Evolutionary conservation across 2,797 vertebrate species (phyloP).

Genomic region (Decapterus maruadsi): DNA sequence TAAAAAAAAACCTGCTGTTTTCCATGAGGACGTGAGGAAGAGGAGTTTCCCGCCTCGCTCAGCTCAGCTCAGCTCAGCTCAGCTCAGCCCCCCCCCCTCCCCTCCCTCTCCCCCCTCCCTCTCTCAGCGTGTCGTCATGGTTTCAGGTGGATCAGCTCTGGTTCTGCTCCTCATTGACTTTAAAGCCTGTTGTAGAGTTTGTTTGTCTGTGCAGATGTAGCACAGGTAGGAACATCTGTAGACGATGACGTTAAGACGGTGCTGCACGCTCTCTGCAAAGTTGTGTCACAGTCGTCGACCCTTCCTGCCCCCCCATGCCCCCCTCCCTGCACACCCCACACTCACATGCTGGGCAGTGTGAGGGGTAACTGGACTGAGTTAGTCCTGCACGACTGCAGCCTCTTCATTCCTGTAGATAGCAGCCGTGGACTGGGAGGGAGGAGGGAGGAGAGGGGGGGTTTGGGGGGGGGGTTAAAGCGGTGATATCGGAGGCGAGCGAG

Average conservation of each 20-base stretch:
- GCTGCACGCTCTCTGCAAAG: not conserved
- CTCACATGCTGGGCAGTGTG: constrained; percentile 35
- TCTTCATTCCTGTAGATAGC: not conserved
- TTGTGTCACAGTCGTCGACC: not conserved
- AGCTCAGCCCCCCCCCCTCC: not conserved
- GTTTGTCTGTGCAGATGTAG: not conserved
- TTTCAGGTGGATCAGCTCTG: constrained; percentile 60
- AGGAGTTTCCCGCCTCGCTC: not conserved
- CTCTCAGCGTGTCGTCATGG: constrained; percentile 28
- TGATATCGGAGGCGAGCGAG: constrained; percentile 6
- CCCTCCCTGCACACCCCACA: no score
- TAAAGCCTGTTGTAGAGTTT: no score
- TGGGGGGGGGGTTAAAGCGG: not conserved
- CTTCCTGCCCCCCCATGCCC: no score
- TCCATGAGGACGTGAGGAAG: constrained; percentile 6
- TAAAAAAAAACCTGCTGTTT: constrained; percentile 4
- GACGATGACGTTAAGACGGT: not conserved
- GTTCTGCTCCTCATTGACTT: constrained; percentile 52
- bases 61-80: not conserved
- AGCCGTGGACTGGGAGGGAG: constrained; percentile 7
- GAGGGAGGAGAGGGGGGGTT: no score
- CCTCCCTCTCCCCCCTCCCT: no score
- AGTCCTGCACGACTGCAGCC: not conserved
- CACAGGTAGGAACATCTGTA: not conserved
- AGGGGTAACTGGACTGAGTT: constrained; percentile 1